These are phyloP conservation scores for Caenorhabditis plicata DNA, from an alignment of 2,888 invertebrate genomes.

Conservation along the genomic window DNA sequence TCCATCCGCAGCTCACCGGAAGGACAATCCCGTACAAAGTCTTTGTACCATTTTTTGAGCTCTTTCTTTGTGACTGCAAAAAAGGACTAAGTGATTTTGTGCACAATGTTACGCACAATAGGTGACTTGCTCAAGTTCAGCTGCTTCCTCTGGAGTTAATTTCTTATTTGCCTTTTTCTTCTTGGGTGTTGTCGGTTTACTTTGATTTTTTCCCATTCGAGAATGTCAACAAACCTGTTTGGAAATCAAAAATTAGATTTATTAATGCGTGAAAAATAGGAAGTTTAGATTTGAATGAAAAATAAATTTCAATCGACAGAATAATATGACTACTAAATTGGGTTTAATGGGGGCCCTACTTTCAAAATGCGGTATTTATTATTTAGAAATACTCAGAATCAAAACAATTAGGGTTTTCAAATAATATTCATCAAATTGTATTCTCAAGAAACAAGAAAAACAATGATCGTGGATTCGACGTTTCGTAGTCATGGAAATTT, in stretches of 20 bases:
- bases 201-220: slow-evolving; percentile 50
- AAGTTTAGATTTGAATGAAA: not conserved
- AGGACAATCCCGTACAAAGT: slow-evolving; percentile 69
- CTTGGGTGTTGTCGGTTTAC: slow-evolving; percentile 44
- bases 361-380: too few relatives aligned
- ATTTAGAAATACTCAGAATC: too few relatives aligned
- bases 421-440: too few relatives aligned
- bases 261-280: not conserved
- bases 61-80: slow-evolving; percentile 66
- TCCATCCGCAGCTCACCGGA: slow-evolving; percentile 67
- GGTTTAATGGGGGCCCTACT: too few relatives aligned
- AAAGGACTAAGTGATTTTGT: not conserved
- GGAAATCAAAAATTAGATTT: not conserved
- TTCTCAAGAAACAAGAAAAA: too few relatives aligned
- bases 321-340: not conserved
- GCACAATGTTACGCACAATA: slow-evolving; percentile 52
- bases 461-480: too few relatives aligned
- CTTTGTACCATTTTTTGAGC: slow-evolving; percentile 68
- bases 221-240: not conserved
- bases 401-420: too few relatives aligned
- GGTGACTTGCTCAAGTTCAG: slow-evolving; percentile 55
- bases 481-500: too few relatives aligned
- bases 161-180: slow-evolving; percentile 61
- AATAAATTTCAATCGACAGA: not conserved
- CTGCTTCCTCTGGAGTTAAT: slow-evolving; percentile 54